These are phyloP conservation scores for Centropus bengalensis DNA, from an alignment of 2,113 vertebrate genomes.

Conservation along the genomic window DNA sequence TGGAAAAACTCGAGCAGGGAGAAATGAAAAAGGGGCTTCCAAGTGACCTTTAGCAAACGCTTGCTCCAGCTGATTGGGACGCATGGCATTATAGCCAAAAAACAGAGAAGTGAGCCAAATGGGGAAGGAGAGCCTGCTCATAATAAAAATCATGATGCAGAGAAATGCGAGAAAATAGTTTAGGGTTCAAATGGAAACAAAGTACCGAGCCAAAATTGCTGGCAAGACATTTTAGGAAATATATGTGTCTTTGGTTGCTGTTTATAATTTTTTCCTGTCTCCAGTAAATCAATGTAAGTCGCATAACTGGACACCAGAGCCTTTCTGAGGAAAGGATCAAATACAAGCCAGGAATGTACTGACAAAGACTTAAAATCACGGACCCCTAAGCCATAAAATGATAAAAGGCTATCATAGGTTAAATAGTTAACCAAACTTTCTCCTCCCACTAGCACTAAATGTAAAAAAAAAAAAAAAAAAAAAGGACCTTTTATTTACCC, in stretches of 20 bases:
- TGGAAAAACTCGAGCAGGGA: not conserved
- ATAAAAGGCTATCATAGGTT: conserved; percentile 32
- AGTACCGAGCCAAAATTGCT: not conserved
- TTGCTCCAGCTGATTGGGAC: not conserved
- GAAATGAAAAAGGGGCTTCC: conserved; percentile 14
- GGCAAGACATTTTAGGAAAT: not conserved
- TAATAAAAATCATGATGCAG: not conserved
- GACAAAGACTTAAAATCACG: not conserved
- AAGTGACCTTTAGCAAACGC: not conserved
- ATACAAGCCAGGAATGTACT: not conserved
- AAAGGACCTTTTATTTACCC: conserved; percentile 43
- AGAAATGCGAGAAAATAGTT: not conserved
- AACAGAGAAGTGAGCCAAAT: not conserved
- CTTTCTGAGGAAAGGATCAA: not conserved
- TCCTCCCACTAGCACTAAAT: conserved; percentile 39
- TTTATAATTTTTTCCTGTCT: not conserved
- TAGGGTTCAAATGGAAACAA: not conserved
- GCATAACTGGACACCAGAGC: not conserved
- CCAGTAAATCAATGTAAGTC: not conserved
- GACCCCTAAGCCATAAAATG: conserved; percentile 27
- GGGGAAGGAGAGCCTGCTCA: not conserved
- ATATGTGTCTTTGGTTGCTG: not conserved
- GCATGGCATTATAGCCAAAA: not conserved
- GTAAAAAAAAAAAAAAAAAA: not conserved
- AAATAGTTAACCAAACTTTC: conserved; percentile 67